These are phyloP conservation scores for Neopipo cinnamomea DNA, from an alignment of 2,113 vertebrate species.

Conservation along the genomic window DNA sequence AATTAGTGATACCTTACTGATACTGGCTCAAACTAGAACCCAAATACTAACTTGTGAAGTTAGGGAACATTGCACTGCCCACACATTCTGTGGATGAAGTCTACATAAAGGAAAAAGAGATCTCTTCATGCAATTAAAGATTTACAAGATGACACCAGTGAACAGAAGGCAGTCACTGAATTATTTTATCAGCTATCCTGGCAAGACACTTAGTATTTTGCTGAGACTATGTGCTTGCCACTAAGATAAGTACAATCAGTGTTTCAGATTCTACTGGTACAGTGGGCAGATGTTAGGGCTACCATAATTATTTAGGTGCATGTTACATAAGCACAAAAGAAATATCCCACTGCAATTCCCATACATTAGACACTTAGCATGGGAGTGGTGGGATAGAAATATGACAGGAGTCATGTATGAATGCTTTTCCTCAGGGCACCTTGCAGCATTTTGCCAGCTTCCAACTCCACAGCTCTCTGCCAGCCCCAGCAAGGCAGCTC, in stretches of 20 bases:
- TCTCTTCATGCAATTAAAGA: not conserved
- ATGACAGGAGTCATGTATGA: not conserved
- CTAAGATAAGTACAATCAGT: not conserved
- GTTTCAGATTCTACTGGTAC: not conserved
- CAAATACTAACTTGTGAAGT: not conserved
- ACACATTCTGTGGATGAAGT: not conserved
- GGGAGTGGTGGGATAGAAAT: not conserved
- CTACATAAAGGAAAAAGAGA: not conserved
- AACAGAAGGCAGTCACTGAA: not conserved
- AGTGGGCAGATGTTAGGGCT: not conserved
- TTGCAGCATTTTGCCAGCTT: not conserved
- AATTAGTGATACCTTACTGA: not conserved
- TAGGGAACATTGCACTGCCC: not conserved
- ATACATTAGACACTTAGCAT: not conserved
- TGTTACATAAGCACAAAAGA: not conserved
- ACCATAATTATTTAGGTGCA: not conserved
- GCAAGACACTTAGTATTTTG: not conserved
- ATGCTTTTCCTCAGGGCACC: not conserved
- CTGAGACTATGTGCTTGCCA: not conserved
- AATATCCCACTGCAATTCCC: not conserved
- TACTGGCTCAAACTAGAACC: not conserved
- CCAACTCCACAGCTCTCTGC: not conserved
- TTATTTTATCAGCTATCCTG: not conserved
- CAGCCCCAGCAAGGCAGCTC: not conserved
- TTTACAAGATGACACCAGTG: not conserved